These are phyloP conservation scores for Microplitis manilae DNA, from an alignment of 2,888 invertebrate genomes.

Conservation along the genomic window DNA sequence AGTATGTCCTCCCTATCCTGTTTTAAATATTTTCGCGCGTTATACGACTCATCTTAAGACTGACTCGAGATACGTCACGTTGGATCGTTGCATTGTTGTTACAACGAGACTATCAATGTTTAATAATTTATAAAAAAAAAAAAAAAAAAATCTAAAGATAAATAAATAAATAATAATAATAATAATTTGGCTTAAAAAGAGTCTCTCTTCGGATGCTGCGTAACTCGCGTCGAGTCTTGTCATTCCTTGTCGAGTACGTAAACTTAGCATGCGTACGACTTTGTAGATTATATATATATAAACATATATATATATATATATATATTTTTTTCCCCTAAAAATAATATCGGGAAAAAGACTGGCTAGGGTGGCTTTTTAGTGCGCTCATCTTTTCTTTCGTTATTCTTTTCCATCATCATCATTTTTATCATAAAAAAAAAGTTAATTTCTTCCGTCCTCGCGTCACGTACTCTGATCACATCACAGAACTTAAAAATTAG, in stretches of 20 bases:
- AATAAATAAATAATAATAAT: not conserved
- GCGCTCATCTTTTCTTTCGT: conserved; percentile 42
- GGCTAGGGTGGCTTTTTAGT: conserved; percentile 38
- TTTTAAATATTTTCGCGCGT: conserved; percentile 26
- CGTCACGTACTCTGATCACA: not conserved
- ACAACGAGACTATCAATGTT: conserved; percentile 36
- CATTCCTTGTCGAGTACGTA: conserved; percentile 54
- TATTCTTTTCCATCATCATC: conserved; percentile 32
- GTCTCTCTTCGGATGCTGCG: conserved; percentile 32
- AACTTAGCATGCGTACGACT: conserved; percentile 49
- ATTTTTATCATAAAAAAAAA: conserved; percentile 6
- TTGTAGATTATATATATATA: not conserved
- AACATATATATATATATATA: too few relatives aligned
- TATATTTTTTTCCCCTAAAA: conserved; percentile 20
- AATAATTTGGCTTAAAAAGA: conserved; percentile 21
- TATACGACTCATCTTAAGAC: conserved; percentile 31
- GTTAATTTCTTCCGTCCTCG: conserved; percentile 36
- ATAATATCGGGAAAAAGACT: conserved; percentile 17
- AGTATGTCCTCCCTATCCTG: conserved; percentile 13
- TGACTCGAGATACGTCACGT: conserved; percentile 40
- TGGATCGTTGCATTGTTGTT: conserved; percentile 41
- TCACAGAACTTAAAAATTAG: too few relatives aligned
- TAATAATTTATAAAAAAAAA: conserved; percentile 16
- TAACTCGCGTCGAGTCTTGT: conserved; percentile 48
- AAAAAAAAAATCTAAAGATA: conserved; percentile 1